Evolutionary conservation across 53 echinoderm and acorn worm genomes (phyloP), one percentile per base, ranked within the genome.

Genomic region (Apostichopus leukothele): DNA sequence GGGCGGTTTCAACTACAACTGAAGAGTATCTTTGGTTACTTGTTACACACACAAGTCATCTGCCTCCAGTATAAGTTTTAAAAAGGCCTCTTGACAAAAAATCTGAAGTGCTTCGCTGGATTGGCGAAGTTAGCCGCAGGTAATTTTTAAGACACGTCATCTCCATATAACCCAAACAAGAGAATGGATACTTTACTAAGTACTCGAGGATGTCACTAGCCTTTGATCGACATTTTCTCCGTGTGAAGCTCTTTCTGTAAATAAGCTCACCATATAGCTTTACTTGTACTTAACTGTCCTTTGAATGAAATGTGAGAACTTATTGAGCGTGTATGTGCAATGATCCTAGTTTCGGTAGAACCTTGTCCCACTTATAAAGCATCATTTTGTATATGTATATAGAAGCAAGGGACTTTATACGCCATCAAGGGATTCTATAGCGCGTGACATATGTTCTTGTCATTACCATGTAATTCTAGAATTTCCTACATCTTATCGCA

Each of bases 151-250:
- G 52, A 50, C 19, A 79, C 79, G 53, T 53, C 79, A 79, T 39
- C 50, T 53, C 51, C 39, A 51, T 51, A 5, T 19, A 79, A 51
- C 79, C 79, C 3, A 50, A 51, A 79, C 54, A 79, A 4, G 11
- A 79, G 79, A 79, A 19, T 51, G 11, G 79, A 53, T 51, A n/a
- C n/a, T 52, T 52, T 19, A 50, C 10, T 7, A 53, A 19, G 19
- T 51, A 53, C 79, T 79, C 50, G 5, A 51, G 53, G 7, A 79
- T 79, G 79, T 79, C 79, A 79, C n/a, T 79, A 79, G 50, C 79
- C 79, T 79, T 51, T 79, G 79, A 79, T 79, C 79, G 79, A 79
- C 79, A 53, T 78, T 63, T 16, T 16, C 3, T 63, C 12, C 63
- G 63, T 75, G 18, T 75, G 20, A 75, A 19, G 75, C 27, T 19